Base-by-base conservation (phyloP, 1,140 invertebrate genomes). In the Procambarus virginalis region DNA sequence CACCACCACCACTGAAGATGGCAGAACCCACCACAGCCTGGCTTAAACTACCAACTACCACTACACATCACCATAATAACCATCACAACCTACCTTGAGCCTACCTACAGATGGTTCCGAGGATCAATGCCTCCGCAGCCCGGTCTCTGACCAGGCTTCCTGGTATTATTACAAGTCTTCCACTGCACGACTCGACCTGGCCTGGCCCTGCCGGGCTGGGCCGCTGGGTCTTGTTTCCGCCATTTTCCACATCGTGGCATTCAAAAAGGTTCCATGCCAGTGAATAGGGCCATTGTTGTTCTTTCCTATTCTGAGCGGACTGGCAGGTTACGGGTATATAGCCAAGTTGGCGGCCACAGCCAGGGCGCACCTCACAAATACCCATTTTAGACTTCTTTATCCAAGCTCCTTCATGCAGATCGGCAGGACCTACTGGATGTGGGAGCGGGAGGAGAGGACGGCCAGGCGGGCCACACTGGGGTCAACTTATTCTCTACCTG, bases 201-300 rank as follows among this genome's bases (percentile, higher is more conserved):
- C 81, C 46, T 84, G 64, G 68, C 68, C 68, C 79, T 82, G 12
- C 75, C 68, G 75, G 64, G 60, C 64, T 76, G 64, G 8, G n/a
- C 49, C 76, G 46, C 3, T 51, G 68, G 46, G 48, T 73, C 60
- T 34, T 70, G 82, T 84, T 84, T 84, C 82, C 82, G 76, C 82
- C 68, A 76, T 84, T 84, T 84, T 84, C 82, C 70, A 64, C 64
- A 84, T 76, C 70, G 51, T 51, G 82, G 64, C 46, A 70, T 73
- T 64, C 82, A 73, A 84, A 84, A 84, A 84, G 82, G 20, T 58
- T 75, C 34, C 82, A 70, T 49, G 82, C 55, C 82, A 70, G 82
- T 84, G 82, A 84, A 84, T 75, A 64, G 82, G 68, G 51, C 70
- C 45, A 84, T 84, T 84, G 82, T 84, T 84, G 82, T 84, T 51